Evolutionary conservation across 2,888 invertebrate species (phyloP).

Genomic region (Cartodere bifasciata): DNA sequence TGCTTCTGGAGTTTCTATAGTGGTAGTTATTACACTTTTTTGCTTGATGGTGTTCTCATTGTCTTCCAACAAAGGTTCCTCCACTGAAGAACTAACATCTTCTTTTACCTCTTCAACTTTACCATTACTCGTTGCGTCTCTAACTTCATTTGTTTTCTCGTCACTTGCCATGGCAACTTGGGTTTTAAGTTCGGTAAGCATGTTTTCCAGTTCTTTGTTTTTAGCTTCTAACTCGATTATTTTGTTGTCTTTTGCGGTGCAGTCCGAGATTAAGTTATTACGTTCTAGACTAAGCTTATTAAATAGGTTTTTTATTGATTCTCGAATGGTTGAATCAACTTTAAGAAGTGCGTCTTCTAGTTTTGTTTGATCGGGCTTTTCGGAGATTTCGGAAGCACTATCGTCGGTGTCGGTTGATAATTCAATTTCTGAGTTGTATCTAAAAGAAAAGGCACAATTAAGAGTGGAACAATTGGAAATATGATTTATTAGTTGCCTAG

Average conservation of each 20-base stretch:
- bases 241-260: conserved; percentile 27
- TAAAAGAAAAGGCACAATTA: too few relatives aligned
- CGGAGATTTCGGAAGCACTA: conserved; percentile 32
- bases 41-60: conserved; percentile 6
- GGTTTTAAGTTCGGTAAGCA: conserved; percentile 13
- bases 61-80: conserved; percentile 2
- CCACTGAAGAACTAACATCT: too few relatives aligned
- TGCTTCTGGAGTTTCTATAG: conserved; percentile 15
- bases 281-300: conserved; percentile 27
- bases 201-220: conserved; percentile 23
- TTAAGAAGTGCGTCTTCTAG: conserved; percentile 27
- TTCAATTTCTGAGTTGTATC: conserved; percentile 49
- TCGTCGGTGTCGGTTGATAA: conserved; percentile 63
- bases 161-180: background rate
- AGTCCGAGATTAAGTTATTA: conserved; percentile 24
- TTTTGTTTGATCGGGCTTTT: conserved; percentile 25
- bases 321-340: conserved; percentile 21
- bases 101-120: conserved; percentile 5
- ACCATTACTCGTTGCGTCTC: background rate
- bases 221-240: conserved; percentile 26
- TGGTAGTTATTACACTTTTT: conserved; percentile 8
- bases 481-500: too few relatives aligned
- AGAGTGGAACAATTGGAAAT: too few relatives aligned
- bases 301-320: conserved; percentile 27
- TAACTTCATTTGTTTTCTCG: background rate